Evolutionary conservation across 2,888 invertebrate genomes (phyloP).

Genomic region (Perdita meconis): DNA sequence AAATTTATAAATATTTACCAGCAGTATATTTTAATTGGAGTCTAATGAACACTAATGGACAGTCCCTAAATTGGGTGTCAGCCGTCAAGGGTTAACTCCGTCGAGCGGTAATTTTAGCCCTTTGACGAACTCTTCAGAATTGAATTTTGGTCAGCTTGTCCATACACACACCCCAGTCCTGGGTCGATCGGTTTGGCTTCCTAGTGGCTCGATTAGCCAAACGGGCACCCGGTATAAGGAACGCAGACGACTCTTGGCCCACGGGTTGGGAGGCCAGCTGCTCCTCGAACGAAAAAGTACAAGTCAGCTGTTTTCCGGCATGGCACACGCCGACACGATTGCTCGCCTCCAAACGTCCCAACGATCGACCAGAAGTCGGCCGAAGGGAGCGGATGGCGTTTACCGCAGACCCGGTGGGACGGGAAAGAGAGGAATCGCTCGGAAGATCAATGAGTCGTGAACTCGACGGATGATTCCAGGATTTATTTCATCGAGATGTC

Average conservation of each 20-base stretch:
- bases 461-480: not conserved
- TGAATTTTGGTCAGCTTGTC: too few relatives aligned
- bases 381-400: constrained; percentile 5
- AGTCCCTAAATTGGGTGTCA: too few relatives aligned
- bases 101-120: too few relatives aligned
- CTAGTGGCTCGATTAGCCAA: constrained; percentile 34
- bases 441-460: constrained; percentile 12
- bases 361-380: constrained; percentile 36
- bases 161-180: too few relatives aligned
- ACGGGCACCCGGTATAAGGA: constrained; percentile 72
- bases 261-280: constrained; percentile 69
- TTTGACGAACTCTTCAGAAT: too few relatives aligned
- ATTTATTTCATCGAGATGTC: constrained; percentile 17
- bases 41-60: too few relatives aligned
- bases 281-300: constrained; percentile 71
- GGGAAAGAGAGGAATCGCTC: constrained; percentile 2
- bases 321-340: constrained; percentile 65
- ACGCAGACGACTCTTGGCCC: constrained; percentile 73
- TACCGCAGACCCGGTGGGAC: constrained; percentile 11
- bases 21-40: too few relatives aligned
- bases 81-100: too few relatives aligned
- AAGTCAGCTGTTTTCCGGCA: constrained; percentile 75
- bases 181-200: not conserved
- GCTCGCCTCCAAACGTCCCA: constrained; percentile 52
- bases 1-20: too few relatives aligned